Conservation (phyloP, 2,888 invertebrate species). For the Volucella bombylans region DNA sequence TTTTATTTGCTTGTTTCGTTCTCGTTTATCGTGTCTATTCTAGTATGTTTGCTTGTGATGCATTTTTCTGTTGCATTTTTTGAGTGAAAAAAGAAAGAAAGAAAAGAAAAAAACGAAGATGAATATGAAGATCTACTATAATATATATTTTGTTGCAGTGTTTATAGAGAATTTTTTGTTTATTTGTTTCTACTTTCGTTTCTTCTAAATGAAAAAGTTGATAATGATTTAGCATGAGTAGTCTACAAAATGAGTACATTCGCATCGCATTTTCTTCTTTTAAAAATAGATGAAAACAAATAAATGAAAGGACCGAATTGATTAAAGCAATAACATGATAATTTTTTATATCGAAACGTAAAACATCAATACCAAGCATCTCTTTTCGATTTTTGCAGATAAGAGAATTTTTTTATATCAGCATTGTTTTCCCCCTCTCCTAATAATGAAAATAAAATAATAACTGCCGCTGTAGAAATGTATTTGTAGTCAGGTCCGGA, state of each 20-base stretch:
- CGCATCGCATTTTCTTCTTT: conserved; percentile 60
- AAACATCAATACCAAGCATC: conserved; percentile 56
- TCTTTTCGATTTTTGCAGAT: conserved; percentile 44
- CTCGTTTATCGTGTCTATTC: not conserved
- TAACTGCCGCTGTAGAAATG: conserved; percentile 30
- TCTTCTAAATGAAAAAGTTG: conserved; percentile 3
- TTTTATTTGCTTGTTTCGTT: conserved; percentile 3
- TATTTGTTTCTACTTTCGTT: conserved; percentile 26
- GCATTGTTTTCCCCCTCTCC: conserved; percentile 40
- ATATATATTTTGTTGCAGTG: conserved; percentile 63
- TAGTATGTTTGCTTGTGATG: conserved; percentile 54
- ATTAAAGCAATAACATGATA: conserved; percentile 61
- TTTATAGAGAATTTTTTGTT: conserved; percentile 58
- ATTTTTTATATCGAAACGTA: conserved; percentile 34
- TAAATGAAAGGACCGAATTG: conserved; percentile 59
- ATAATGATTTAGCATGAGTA: conserved; percentile 12
- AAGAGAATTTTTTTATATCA: conserved; percentile 63
- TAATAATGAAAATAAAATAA: conserved; percentile 12
- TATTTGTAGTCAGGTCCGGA: conserved; percentile 23
- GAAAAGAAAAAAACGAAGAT: no score
- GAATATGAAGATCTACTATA: conserved; percentile 10
- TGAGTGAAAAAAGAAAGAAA: conserved; percentile 44
- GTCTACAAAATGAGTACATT: conserved; percentile 9
- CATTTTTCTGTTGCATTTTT: conserved; percentile 56
- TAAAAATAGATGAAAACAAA: conserved; percentile 20